Base-by-base conservation (phyloP, 2,888 invertebrate species). In the Gisinianus flammeolus region DNA sequence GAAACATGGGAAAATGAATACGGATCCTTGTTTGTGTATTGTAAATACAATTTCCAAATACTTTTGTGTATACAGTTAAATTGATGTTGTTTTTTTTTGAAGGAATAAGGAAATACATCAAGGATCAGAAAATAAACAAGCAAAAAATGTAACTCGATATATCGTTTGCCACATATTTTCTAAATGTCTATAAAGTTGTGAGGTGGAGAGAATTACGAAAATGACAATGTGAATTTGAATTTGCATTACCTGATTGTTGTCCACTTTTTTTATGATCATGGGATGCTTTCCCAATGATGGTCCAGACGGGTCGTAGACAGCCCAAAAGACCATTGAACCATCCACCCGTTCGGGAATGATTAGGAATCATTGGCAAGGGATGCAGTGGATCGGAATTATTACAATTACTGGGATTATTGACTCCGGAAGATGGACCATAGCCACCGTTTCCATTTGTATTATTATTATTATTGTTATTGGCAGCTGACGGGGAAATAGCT, bases 251-350 rank as follows among this genome's bases (percentile, higher is more conserved):
- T 89, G 81, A 79, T 70, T 90, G 89, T 79, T 87, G 87, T 80
- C 89, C 90, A n/a, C n/a, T n/a, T 16, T 44, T 12, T 86, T 92
- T 93, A 80, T 91, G 90, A 85, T 93, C 94, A 85, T 91, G 90
- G 16, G 90, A 90, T 19, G 92, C 91, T 87, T 94, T 94, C 72
- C 93, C 93, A 78, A 96, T 93, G 84, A 96, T 91, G n/a, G 93
- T 93, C 87, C 94, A 90, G 12, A 97, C 93, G 0, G 95, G 95
- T 80, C 94, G 90, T 86, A 97, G 91, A 86, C 97, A 97, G 0
- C 95, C 94, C 83, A 95, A 89, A 77, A 97, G 90, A 0, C 95
- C 95, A 81, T 92, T 93, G 87, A 94, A 91, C 93, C 94, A 94
- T 44, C 69, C 62, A 79, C 77, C 58, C 75, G 64, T 22, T 79